Evolutionary conservation across 2,888 invertebrate species (phyloP).

Genomic region (Hydrotaea cyrtoneurina): DNA sequence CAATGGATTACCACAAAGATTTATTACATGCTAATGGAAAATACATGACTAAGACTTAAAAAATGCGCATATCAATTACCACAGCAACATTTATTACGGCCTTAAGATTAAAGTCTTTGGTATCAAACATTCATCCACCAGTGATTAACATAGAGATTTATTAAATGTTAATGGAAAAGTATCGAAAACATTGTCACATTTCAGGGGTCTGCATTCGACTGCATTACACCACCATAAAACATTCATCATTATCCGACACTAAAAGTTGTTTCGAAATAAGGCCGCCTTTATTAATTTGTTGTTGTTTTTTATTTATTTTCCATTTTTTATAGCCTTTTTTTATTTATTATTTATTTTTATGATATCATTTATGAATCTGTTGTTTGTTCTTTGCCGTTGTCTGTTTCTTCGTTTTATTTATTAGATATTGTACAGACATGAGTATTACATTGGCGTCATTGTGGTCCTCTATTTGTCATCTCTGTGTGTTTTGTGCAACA

Average conservation of each 20-base stretch:
- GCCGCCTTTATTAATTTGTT: neutral
- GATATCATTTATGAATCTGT: conserved; percentile 4
- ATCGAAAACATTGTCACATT: too few species aligned
- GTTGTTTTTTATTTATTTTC: neutral
- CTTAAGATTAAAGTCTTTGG: too few species aligned
- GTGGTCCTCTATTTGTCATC: neutral
- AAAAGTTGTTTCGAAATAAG: neutral
- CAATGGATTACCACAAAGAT: too few species aligned
- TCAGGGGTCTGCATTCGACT: too few species aligned
- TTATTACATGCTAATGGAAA: too few species aligned
- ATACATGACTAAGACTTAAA: too few species aligned
- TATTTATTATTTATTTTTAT: conserved; percentile 23
- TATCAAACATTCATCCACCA: too few species aligned
- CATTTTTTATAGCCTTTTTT: conserved; percentile 9
- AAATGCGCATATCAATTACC: too few species aligned
- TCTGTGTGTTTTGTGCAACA: conserved; percentile 20
- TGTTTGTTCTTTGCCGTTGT: neutral
- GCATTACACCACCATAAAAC: neutral
- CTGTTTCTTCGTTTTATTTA: neutral
- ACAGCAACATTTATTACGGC: too few species aligned
- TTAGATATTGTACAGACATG: neutral
- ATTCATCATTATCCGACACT: neutral
- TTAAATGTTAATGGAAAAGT: too few species aligned
- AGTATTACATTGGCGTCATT: neutral
- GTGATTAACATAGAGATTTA: too few species aligned